Evolutionary conservation across 2,113 vertebrate genomes (phyloP).

Genomic region (Daboia siamensis): DNA sequence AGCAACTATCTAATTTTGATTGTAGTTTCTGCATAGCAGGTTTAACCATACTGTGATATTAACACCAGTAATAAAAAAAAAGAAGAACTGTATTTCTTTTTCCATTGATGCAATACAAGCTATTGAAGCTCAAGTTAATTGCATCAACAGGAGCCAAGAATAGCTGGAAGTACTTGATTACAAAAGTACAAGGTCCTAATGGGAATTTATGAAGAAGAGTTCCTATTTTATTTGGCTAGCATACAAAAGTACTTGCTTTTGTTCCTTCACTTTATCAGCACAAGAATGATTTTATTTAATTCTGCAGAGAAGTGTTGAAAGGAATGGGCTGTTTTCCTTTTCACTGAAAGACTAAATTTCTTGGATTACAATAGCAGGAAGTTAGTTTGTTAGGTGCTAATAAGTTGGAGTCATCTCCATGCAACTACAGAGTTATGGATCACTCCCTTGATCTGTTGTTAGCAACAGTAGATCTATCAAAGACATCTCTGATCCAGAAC

Average conservation of each 20-base stretch:
- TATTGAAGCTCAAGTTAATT: conserved; percentile 43
- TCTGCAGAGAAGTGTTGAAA: conserved; percentile 7
- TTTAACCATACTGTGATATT: conserved; percentile 35
- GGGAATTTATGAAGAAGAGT: conserved; percentile 38
- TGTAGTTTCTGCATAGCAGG: conserved; percentile 14
- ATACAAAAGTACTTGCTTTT: conserved; percentile 34
- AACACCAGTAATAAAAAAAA: conserved; percentile 22
- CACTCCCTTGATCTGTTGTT: not conserved
- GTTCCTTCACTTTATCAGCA: conserved; percentile 32
- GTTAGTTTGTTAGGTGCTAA: not conserved
- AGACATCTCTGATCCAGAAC: not conserved
- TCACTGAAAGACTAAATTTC: conserved; percentile 26
- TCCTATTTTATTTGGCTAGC: conserved; percentile 27
- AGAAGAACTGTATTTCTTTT: conserved; percentile 21
- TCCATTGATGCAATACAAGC: not conserved
- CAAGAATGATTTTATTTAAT: not conserved
- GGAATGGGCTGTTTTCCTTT: not conserved
- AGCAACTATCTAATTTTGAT: conserved; percentile 16
- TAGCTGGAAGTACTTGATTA: conserved; percentile 35
- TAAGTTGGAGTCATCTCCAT: not conserved
- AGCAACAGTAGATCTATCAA: not conserved
- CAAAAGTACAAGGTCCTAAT: conserved; percentile 24
- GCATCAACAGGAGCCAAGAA: conserved; percentile 26
- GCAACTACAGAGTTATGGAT: not conserved
- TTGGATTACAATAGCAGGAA: not conserved